These are phyloP conservation scores for Platyscapa corneri DNA, from an alignment of 1,140 invertebrate species.

Conservation along the genomic window DNA sequence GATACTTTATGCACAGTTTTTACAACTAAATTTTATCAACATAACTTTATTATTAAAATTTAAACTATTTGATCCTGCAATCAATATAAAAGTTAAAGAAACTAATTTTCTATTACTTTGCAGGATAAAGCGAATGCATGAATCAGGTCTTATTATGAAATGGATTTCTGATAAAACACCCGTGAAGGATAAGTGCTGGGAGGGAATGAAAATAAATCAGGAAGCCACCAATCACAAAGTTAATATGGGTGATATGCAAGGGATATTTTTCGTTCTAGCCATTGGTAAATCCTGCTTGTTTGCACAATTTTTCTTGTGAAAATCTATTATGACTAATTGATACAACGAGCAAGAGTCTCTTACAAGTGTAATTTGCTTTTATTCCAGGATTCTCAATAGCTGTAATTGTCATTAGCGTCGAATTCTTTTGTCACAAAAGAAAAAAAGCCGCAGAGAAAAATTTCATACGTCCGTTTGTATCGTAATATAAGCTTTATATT, in stretches of 20 bases:
- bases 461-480: slow-evolving; percentile 78
- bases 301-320: slow-evolving; percentile 73
- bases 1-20: no score
- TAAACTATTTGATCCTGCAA: no score
- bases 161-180: slow-evolving; percentile 88
- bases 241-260: slow-evolving; percentile 91
- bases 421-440: slow-evolving; percentile 75
- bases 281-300: slow-evolving; percentile 76
- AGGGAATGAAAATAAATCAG: slow-evolving; percentile 74
- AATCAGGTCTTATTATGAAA: slow-evolving; percentile 88
- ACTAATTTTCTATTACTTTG: neutral
- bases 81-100: neutral
- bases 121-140: slow-evolving; percentile 85
- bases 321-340: slow-evolving; percentile 54
- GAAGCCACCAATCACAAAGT: slow-evolving; percentile 89
- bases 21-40: no score
- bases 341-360: neutral
- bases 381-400: slow-evolving; percentile 76
- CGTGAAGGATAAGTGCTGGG: slow-evolving; percentile 86
- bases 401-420: slow-evolving; percentile 73
- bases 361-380: slow-evolving; percentile 4
- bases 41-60: no score
- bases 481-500: slow-evolving; percentile 60
- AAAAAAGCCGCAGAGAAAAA: slow-evolving; percentile 72
- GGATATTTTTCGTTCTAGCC: slow-evolving; percentile 87